Conservation (phyloP, 2,797 vertebrate species). For the Podarcis siculus region DNA sequence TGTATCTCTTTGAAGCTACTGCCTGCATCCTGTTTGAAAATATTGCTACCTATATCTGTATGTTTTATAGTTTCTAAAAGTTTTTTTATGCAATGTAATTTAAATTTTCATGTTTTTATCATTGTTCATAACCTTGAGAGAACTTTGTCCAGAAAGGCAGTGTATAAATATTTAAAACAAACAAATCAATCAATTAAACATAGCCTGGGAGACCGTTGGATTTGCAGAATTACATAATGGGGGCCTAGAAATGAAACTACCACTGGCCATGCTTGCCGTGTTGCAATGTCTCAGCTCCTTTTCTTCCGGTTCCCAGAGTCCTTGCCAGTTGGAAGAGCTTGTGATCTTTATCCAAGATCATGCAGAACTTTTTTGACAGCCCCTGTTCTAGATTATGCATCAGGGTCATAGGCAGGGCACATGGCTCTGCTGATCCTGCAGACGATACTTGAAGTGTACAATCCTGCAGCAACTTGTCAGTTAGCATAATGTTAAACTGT, state of each 20-base stretch:
- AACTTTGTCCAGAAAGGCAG: background rate
- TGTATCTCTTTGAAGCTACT: no score
- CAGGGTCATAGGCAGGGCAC: background rate
- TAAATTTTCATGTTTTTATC: no score
- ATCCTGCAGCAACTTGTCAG: background rate
- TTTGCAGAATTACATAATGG: background rate
- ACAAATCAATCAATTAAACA: background rate
- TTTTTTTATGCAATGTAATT: no score
- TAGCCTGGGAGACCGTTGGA: background rate
- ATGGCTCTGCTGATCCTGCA: conserved; percentile 11
- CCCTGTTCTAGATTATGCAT: background rate
- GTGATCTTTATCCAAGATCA: conserved; percentile 21
- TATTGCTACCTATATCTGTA: no score
- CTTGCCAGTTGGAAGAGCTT: background rate
- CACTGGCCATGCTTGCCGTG: background rate
- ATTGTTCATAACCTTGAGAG: no score
- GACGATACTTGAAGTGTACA: background rate
- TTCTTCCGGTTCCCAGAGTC: background rate
- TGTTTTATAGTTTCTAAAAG: no score
- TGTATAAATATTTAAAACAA: background rate
- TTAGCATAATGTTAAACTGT: conserved; percentile 5
- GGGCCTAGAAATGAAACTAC: background rate
- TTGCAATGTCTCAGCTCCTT: background rate
- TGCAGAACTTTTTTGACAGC: conserved; percentile 23
- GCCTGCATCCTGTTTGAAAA: no score